These are phyloP conservation scores for Nephrotoma appendiculata DNA, from an alignment of 2,888 invertebrate genomes.

Conservation along the genomic window DNA sequence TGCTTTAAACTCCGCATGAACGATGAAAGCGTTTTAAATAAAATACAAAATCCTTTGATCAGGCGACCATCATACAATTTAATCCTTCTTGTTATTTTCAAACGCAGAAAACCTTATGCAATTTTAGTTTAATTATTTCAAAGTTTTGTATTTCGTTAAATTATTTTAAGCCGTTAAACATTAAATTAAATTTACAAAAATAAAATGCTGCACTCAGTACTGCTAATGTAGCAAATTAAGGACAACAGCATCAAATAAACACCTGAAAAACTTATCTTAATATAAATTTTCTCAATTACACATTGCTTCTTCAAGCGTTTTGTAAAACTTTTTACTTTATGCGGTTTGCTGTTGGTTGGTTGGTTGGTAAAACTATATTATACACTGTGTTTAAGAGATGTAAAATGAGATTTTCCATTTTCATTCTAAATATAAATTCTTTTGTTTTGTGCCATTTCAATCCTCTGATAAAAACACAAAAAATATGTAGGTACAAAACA, in stretches of 20 bases:
- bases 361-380: background rate
- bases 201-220: background rate
- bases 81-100: background rate
- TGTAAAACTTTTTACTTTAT: background rate
- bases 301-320: background rate
- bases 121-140: background rate
- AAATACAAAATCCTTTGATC: too few species aligned
- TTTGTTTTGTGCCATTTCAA: background rate
- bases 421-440: background rate
- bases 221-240: background rate
- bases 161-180: background rate
- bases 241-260: background rate
- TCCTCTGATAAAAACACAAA: background rate
- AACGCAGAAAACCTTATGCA: background rate
- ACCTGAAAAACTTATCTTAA: background rate
- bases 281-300: background rate
- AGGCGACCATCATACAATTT: too few species aligned
- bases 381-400: background rate
- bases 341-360: background rate
- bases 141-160: background rate
- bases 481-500: background rate
- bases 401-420: background rate
- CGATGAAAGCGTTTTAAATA: too few species aligned
- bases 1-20: too few species aligned
- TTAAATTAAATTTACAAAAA: background rate